Percentiles rank a stretch among this genome's conserved stretches.
phyloP scores from a whole-genome alignment of 2,888 invertebrate genomes.

The Anarsia innoxiella region DNA sequence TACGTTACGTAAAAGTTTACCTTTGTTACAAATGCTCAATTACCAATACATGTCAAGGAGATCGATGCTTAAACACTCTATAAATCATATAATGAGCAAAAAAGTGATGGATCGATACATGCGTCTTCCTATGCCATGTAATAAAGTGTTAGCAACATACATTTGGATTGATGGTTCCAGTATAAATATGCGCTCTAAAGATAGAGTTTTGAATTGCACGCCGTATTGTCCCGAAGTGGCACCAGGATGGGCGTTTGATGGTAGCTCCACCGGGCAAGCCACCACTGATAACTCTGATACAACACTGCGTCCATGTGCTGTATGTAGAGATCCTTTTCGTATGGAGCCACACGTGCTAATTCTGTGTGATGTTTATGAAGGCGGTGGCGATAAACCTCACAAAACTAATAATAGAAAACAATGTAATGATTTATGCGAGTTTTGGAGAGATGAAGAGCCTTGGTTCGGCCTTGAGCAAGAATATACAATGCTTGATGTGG shows the following conservation, averaged over 20 bases:
- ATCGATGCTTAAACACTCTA: slow-evolving; percentile 47
- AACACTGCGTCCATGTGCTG: slow-evolving; percentile 87
- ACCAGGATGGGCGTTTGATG: slow-evolving; percentile 94
- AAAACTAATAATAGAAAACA: slow-evolving; percentile 81
- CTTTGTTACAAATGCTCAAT: neutral
- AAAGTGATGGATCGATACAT: slow-evolving; percentile 70
- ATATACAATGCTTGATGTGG: slow-evolving; percentile 90
- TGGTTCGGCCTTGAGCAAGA: slow-evolving; percentile 97
- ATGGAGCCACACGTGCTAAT: slow-evolving; percentile 91
- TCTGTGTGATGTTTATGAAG: slow-evolving; percentile 86
- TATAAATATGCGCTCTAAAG: slow-evolving; percentile 80
- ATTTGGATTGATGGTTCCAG: slow-evolving; percentile 88
- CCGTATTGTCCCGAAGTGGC: slow-evolving; percentile 72
- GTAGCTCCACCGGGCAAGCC: slow-evolving; percentile 92
- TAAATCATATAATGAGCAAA: slow-evolving; percentile 63
- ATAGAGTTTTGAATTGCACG: slow-evolving; percentile 77
- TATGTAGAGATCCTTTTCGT: slow-evolving; percentile 94
- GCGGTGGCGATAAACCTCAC: slow-evolving; percentile 82
- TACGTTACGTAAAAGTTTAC: neutral
- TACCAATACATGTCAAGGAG: slow-evolving; percentile 26
- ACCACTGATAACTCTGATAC: slow-evolving; percentile 90
- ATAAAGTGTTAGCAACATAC: slow-evolving; percentile 80
- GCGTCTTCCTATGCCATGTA: slow-evolving; percentile 73
- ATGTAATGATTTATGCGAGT: slow-evolving; percentile 82
- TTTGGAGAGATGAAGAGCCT: slow-evolving; percentile 80